A percentile compares a stretch with the other conserved stretches of the same genome.
Conservation (phyloP, 2,113 vertebrate species). For the Cacatua alba region DNA sequence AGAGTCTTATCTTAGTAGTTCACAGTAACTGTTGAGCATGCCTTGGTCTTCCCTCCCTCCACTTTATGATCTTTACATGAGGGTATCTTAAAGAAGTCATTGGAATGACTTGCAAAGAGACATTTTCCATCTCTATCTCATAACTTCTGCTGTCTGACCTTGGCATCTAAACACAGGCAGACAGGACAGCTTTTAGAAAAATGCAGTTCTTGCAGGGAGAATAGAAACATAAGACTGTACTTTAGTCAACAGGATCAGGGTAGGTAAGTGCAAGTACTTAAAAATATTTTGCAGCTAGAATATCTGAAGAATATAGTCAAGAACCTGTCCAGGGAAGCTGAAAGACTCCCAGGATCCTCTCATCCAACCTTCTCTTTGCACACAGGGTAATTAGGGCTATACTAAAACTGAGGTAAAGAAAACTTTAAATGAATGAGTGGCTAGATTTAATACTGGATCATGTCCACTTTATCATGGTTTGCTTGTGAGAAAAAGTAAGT, state of each 20-base stretch:
- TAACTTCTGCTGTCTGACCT: background rate
- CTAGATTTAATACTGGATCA: background rate
- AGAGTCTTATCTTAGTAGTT: background rate
- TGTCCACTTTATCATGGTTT: background rate
- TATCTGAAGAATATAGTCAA: background rate
- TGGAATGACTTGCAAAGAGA: background rate
- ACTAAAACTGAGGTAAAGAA: background rate
- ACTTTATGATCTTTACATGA: background rate
- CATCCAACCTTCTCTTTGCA: background rate
- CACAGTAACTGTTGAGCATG: background rate
- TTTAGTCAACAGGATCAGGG: background rate
- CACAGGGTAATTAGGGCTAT: background rate
- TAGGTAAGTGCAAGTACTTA: background rate
- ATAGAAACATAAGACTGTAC: background rate
- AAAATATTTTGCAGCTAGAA: background rate
- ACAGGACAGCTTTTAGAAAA: background rate
- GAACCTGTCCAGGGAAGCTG: background rate
- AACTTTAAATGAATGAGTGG: accelerated
- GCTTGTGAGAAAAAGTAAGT: background rate
- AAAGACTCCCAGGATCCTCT: background rate
- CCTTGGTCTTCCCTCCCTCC: background rate
- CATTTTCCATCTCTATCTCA: background rate
- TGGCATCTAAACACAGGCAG: background rate
- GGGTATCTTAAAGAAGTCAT: background rate
- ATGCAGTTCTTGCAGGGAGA: accelerated